Evolutionary conservation across 2,797 vertebrate genomes (phyloP).

Genomic region (Graptemys geographica): DNA sequence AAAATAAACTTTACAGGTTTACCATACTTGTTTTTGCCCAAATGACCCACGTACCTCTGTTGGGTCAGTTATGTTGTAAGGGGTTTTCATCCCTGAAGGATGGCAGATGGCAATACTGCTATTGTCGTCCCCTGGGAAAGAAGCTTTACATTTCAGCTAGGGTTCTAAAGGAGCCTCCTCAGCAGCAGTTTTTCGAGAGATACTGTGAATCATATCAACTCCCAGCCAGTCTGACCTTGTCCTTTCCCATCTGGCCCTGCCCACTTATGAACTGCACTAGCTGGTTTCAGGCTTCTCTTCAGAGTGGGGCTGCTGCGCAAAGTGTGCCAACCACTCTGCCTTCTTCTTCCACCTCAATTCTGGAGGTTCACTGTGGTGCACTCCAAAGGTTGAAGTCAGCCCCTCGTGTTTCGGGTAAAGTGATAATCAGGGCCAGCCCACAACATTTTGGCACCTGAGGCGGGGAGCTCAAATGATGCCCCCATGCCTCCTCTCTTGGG

Average conservation of each 20-base stretch:
- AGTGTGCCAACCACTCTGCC: too few relatives aligned
- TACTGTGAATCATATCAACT: neutral
- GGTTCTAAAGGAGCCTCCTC: neutral
- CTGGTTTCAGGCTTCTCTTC: neutral
- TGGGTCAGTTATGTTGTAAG: neutral
- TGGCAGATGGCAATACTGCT: neutral
- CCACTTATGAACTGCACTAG: rapidly evolving
- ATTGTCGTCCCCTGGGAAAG: neutral
- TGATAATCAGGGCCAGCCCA: neutral
- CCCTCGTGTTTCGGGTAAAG: neutral
- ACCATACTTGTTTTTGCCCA: neutral
- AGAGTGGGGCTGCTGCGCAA: rapidly evolving
- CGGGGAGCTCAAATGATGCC: too few relatives aligned
- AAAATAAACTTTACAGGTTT: neutral
- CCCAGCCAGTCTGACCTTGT: neutral
- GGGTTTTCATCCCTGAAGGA: neutral
- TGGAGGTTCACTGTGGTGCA: neutral
- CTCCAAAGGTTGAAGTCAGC: neutral
- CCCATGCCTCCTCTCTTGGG: too few relatives aligned
- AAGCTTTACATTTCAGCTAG: neutral
- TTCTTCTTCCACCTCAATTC: neutral
- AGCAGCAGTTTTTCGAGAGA: neutral
- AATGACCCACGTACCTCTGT: neutral
- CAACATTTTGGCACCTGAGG: too few relatives aligned
- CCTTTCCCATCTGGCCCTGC: neutral